phyloP scores from a whole-genome alignment of 2,888 invertebrate species.

The Abrostola tripartita region DNA sequence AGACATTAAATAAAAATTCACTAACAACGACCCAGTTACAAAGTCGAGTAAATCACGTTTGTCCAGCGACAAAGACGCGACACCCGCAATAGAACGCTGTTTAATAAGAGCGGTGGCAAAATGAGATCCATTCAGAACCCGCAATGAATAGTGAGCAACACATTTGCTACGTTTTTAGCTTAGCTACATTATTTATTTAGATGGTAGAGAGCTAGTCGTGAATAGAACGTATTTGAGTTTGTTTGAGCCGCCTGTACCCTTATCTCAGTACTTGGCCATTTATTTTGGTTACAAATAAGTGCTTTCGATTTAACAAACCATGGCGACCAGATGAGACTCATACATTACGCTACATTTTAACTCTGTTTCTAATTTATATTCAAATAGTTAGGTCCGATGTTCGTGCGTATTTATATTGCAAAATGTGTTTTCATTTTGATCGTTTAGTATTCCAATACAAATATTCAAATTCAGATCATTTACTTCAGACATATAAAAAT shows the following conservation, averaged over 20 bases:
- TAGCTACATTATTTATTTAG: conserved; percentile 43
- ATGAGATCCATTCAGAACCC: conserved; percentile 32
- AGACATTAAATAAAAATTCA: conserved; percentile 43
- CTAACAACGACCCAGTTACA: conserved; percentile 24
- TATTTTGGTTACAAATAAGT: conserved; percentile 13
- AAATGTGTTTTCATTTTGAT: no score
- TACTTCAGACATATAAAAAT: no score
- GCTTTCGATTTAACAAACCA: conserved; percentile 21
- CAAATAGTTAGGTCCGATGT: background rate
- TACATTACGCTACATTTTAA: background rate
- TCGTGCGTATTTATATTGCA: no score
- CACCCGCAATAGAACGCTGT: conserved; percentile 17
- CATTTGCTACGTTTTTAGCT: conserved; percentile 30
- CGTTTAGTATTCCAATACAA: no score
- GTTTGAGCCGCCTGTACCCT: conserved; percentile 26
- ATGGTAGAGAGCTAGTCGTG: conserved; percentile 8
- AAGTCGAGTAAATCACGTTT: conserved; percentile 29
- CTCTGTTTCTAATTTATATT: background rate
- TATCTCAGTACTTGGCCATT: conserved; percentile 15
- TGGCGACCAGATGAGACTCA: background rate
- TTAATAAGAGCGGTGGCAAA: conserved; percentile 33
- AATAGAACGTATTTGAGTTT: conserved; percentile 21
- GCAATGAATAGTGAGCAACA: conserved; percentile 30
- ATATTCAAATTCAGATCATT: no score
- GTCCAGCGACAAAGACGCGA: conserved; percentile 10